Evolutionary conservation across 2,113 vertebrate genomes (phyloP).

Genomic region (Hemichromis elongatus): DNA sequence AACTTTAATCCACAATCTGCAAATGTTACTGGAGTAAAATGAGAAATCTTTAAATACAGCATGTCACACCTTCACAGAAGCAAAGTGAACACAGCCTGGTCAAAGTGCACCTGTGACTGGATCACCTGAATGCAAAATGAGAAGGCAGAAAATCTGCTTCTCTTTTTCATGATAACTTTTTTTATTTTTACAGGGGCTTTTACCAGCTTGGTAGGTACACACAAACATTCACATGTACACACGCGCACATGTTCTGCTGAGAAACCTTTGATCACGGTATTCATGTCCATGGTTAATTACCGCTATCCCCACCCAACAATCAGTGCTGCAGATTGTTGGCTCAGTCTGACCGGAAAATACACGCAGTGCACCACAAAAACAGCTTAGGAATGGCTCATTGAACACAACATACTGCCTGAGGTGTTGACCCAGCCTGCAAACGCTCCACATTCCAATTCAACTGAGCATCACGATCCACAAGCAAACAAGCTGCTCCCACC

Average conservation of each 20-base stretch:
- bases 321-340: neutral
- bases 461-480: neutral
- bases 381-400: neutral
- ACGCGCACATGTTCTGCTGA: neutral
- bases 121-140: neutral
- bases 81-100: too few relatives aligned
- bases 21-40: neutral
- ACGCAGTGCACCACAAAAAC: neutral
- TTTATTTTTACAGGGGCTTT: neutral
- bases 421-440: neutral
- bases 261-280: neutral
- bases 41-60: neutral
- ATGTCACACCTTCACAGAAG: neutral
- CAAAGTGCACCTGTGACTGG: too few relatives aligned
- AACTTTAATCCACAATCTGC: neutral
- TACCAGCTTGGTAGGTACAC: neutral
- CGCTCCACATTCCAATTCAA: neutral
- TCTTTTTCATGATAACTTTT: neutral
- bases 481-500: neutral
- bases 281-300: neutral
- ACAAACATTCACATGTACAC: neutral
- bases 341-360: neutral
- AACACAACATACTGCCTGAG: neutral
- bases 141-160: neutral
- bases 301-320: neutral